Evolutionary conservation across 2,888 invertebrate genomes (phyloP), one percentile per base, ranked within the genome.

Genomic region (Trissolcus japonicus): DNA sequence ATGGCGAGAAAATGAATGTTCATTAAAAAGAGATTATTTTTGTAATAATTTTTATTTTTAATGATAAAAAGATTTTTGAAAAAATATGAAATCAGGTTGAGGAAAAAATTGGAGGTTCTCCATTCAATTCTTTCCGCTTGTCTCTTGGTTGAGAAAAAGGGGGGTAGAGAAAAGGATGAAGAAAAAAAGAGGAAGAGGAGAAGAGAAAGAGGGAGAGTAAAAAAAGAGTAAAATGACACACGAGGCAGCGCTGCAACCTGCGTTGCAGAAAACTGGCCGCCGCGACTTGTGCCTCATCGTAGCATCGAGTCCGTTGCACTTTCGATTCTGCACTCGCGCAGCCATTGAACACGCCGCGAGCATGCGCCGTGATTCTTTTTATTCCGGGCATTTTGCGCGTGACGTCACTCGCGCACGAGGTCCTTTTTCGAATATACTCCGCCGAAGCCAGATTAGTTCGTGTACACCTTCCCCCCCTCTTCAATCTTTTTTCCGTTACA

Each of bases 291-390:
- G 57, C 40, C 46, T 60, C 41, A n/a, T 35, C 25, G 71, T 55
- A 51, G 63, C 69, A 35, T 29, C 57, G 69, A 75, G 73, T 76
- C 78, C 75, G 76, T 79, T 79, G 78, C 78, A 79, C 78, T 79
- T 79, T 79, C 78, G 72, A 72, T 74, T 76, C 72, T 78, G 76
- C 72, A 71, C 60, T 68, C 69, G 56, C 67, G 63, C 69, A 69
- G 65, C 75, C 73, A 77, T 65, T 76, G 76, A 76, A 75, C 54
- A 69, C 65, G 59, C 75, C 63, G 57, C 35, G 75, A 69, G 75
- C 75, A 68, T 75, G 75, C 76, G 68, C 76, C 69, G 76, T 65
- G 63, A 76, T 76, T 76, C 69, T 69, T 76, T 60, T 76, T 69
- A 60, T 76, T 76, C 67, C 57, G 62, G 55, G 55, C 61, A 66